Conservation (phyloP, 2,888 invertebrate genomes). For the Archaeoteleia sp. region DNA sequence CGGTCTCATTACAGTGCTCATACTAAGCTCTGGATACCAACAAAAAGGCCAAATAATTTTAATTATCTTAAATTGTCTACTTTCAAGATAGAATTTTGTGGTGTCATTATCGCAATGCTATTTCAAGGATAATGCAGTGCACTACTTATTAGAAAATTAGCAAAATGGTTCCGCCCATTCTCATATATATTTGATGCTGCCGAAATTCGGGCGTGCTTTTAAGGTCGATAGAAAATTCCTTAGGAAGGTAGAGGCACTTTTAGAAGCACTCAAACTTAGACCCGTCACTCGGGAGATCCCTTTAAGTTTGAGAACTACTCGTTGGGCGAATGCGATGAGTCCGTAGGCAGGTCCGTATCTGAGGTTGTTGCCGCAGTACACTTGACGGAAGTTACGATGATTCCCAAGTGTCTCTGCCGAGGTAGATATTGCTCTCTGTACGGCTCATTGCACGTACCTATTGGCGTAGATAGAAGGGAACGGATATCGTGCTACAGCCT, state of each 20-base stretch:
- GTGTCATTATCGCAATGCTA: no score
- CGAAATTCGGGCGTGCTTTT: conserved; percentile 33
- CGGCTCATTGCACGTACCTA: conserved; percentile 47
- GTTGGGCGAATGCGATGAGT: conserved; percentile 46
- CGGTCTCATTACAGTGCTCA: no score
- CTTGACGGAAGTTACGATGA: conserved; percentile 51
- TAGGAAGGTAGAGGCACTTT: conserved; percentile 31
- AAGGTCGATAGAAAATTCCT: conserved; percentile 30
- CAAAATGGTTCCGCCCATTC: no score
- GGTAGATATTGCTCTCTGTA: conserved; percentile 47
- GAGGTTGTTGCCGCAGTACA: conserved; percentile 47
- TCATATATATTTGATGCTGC: conserved; percentile 30
- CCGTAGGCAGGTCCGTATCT: conserved; percentile 40
- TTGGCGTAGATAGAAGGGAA: conserved; percentile 37
- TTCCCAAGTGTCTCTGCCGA: conserved; percentile 39
- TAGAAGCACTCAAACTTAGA: conserved; percentile 43
- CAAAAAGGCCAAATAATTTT: no score
- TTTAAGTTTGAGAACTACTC: conserved; percentile 44
- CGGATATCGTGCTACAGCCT: conserved; percentile 35
- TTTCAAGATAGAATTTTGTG: no score
- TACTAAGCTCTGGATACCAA: no score
- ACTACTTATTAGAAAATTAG: no score
- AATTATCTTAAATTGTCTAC: no score
- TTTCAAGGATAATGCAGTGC: no score
- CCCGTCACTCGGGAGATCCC: conserved; percentile 42